phyloP scores from a whole-genome alignment of 2,888 invertebrate species.

The Litoditis marina region DNA sequence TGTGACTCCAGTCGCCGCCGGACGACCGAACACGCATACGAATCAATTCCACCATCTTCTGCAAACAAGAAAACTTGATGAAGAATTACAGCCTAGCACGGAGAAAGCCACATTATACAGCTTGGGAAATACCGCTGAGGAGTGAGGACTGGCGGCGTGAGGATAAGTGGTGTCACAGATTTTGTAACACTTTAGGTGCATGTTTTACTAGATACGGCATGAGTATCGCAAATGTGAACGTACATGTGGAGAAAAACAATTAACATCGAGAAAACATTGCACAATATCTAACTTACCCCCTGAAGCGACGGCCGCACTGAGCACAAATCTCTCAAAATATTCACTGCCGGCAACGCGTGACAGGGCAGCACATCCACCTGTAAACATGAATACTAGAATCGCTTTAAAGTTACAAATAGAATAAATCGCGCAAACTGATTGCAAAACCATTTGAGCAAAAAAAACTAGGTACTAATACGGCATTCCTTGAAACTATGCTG shows the following conservation, averaged over 20 bases:
- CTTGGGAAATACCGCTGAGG: no score
- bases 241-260: not conserved
- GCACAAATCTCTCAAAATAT: constrained; percentile 46
- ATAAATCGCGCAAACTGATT: not conserved
- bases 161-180: no score
- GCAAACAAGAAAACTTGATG: no score
- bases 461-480: no score
- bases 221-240: no score
- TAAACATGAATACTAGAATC: no score
- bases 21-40: not conserved
- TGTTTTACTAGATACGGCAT: no score
- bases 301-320: constrained; percentile 41
- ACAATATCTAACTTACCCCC: not conserved
- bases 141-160: no score
- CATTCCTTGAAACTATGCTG: no score
- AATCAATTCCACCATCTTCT: constrained; percentile 12
- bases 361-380: constrained; percentile 38
- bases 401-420: constrained; percentile 1
- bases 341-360: constrained; percentile 46
- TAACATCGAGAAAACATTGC: not conserved
- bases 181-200: no score
- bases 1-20: not conserved
- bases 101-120: no score
- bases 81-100: no score
- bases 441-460: constrained; percentile 1